Conservation (phyloP, 53 echinoderm and acorn worm species). For the Temnopleurus reevesii region DNA sequence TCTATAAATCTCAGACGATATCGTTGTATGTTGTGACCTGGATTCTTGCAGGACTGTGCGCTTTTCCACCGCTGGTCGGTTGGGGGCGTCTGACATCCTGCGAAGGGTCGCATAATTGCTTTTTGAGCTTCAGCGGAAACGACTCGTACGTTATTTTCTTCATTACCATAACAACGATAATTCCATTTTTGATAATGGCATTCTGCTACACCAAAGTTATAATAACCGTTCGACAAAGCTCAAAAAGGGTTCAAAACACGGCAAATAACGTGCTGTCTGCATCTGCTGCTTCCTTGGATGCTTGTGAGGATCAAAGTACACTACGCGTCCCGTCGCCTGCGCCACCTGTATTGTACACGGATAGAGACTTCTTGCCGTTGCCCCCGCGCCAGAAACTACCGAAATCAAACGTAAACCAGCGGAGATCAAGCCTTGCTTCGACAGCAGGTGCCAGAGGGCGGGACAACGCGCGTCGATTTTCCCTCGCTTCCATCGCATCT, state of each 20-base stretch:
- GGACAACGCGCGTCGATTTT: constrained; percentile 61
- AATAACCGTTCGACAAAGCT: constrained; percentile 71
- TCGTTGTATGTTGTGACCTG: constrained; percentile 57
- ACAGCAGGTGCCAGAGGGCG: constrained; percentile 44
- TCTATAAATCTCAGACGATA: constrained; percentile 60
- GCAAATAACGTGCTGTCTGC: constrained; percentile 68
- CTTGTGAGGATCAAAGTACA: constrained; percentile 49
- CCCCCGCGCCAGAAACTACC: constrained; percentile 44
- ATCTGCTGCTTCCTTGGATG: constrained; percentile 60
- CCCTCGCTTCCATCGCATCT: constrained; percentile 72
- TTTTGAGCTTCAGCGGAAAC: constrained; percentile 56
- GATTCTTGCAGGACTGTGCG: constrained; percentile 60
- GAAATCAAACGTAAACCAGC: constrained; percentile 7
- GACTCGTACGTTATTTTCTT: constrained; percentile 65
- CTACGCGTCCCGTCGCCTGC: not conserved
- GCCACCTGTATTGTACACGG: constrained; percentile 32
- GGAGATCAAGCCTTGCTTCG: constrained; percentile 52
- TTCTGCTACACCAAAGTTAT: constrained; percentile 77
- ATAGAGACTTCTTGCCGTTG: constrained; percentile 73
- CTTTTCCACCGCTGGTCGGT: constrained; percentile 68
- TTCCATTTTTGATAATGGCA: constrained; percentile 68
- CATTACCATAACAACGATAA: constrained; percentile 58
- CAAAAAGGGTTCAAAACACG: constrained; percentile 69
- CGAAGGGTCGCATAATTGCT: constrained; percentile 63
- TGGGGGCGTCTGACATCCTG: constrained; percentile 66